Percentiles rank a stretch among this genome's conserved stretches.
These are phyloP conservation scores for Abrostola triplasia DNA, from an alignment of 2,888 invertebrate genomes.

Conservation along the genomic window DNA sequence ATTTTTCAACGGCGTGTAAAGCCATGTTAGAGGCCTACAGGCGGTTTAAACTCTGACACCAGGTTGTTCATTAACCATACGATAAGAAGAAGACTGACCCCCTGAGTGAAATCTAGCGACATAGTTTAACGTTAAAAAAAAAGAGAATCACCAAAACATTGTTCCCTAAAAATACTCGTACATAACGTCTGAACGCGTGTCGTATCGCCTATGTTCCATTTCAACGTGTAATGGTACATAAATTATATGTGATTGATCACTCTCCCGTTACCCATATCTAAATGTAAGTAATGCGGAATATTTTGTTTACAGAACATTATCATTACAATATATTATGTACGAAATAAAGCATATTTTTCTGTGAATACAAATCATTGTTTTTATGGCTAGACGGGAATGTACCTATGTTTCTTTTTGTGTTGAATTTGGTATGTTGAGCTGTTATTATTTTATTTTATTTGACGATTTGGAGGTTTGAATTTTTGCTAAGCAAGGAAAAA, in stretches of 20 bases:
- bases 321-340: conserved; percentile 47
- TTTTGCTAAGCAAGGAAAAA: too few species aligned
- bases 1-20: too few species aligned
- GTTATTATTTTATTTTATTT: background rate
- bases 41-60: too few species aligned
- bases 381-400: conserved; percentile 9
- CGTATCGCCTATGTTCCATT: conserved; percentile 33
- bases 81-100: too few species aligned
- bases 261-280: conserved; percentile 36
- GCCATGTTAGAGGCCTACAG: too few species aligned
- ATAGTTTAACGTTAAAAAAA: background rate
- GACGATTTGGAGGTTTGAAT: too few species aligned
- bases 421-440: background rate
- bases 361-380: conserved; percentile 39
- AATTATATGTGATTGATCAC: conserved; percentile 57
- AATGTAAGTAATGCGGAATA: conserved; percentile 47
- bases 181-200: conserved; percentile 32
- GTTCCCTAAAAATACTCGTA: conserved; percentile 24
- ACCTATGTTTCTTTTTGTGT: background rate
- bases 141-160: conserved; percentile 1
- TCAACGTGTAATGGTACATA: conserved; percentile 55
- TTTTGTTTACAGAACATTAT: conserved; percentile 46
- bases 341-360: conserved; percentile 37
- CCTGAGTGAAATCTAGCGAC: too few species aligned
- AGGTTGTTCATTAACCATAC: too few species aligned